Percentiles rank a stretch among this genome's conserved stretches.
Conservation (phyloP, 2,113 vertebrate species). For the Octodon degus region DNA sequence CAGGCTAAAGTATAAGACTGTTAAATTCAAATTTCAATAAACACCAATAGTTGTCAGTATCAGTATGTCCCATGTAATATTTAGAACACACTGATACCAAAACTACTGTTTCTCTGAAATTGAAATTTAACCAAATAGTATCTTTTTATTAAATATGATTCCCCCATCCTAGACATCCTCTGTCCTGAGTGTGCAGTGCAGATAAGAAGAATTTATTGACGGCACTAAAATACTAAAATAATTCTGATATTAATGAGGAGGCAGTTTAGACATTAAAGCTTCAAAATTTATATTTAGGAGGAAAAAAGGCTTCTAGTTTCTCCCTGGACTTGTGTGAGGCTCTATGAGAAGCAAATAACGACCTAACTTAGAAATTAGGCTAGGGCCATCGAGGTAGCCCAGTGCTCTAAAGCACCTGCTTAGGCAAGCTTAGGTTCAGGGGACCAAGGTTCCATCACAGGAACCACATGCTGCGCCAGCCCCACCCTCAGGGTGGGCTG, state of each 20-base stretch:
- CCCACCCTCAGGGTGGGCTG: no score
- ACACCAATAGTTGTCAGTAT: conserved; percentile 8
- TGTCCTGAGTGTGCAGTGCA: not conserved
- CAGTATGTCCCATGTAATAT: not conserved
- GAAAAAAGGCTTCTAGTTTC: not conserved
- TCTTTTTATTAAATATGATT: not conserved
- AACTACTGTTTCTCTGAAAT: conserved; percentile 45
- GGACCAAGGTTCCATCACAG: no score
- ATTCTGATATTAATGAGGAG: not conserved
- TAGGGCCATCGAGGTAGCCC: not conserved
- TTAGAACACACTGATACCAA: conserved; percentile 18
- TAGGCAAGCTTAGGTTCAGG: no score
- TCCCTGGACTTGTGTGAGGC: not conserved
- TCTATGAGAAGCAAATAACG: conserved; percentile 42
- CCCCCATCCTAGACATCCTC: not conserved
- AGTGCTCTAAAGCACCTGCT: no score
- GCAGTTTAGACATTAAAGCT: not conserved
- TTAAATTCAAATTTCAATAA: conserved; percentile 47
- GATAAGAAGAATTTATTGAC: not conserved
- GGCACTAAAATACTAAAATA: conserved; percentile 42
- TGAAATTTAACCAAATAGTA: conserved; percentile 25
- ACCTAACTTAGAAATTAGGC: conserved; percentile 50
- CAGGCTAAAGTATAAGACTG: conserved; percentile 11
- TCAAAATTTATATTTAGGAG: conserved; percentile 28
- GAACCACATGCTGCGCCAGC: no score